phyloP scores from a whole-genome alignment of 1,140 invertebrate species.

The Sinonovacula constricta region DNA sequence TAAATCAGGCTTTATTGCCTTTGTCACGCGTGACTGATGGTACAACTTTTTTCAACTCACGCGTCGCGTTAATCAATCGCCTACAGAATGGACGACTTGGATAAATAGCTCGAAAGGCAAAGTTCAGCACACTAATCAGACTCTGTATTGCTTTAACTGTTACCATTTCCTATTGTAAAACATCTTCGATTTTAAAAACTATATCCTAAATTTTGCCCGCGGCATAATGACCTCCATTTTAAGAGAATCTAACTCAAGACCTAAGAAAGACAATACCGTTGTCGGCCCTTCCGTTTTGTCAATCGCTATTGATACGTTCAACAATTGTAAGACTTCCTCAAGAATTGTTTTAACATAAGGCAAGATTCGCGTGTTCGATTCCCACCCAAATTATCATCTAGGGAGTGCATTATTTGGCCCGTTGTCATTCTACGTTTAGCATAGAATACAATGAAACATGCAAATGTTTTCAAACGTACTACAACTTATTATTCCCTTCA shows the following conservation, averaged over 20 bases:
- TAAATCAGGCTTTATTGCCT: neutral
- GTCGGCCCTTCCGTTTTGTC: conserved; percentile 26
- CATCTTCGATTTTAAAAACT: neutral
- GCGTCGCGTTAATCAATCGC: neutral
- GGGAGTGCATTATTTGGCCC: no score
- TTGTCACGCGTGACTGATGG: conserved; percentile 2
- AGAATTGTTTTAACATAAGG: neutral
- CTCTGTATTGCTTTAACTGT: neutral
- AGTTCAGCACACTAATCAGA: neutral
- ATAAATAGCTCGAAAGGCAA: neutral
- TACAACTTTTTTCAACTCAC: neutral
- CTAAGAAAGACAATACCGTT: neutral
- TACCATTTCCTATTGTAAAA: neutral
- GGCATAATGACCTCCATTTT: conserved; percentile 3
- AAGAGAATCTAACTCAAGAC: conserved; percentile 1
- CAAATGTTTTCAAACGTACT: no score
- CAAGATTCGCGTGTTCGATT: neutral
- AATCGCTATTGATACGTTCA: conserved; percentile 12
- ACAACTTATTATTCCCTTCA: no score
- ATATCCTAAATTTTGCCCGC: neutral
- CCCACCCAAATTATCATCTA: no score
- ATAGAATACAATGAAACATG: no score
- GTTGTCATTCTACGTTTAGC: no score
- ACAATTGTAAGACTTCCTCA: no score
- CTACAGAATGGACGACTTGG: neutral